Base-by-base conservation (phyloP, 1,140 invertebrate species). In the Chrysomallon squamiferum region DNA sequence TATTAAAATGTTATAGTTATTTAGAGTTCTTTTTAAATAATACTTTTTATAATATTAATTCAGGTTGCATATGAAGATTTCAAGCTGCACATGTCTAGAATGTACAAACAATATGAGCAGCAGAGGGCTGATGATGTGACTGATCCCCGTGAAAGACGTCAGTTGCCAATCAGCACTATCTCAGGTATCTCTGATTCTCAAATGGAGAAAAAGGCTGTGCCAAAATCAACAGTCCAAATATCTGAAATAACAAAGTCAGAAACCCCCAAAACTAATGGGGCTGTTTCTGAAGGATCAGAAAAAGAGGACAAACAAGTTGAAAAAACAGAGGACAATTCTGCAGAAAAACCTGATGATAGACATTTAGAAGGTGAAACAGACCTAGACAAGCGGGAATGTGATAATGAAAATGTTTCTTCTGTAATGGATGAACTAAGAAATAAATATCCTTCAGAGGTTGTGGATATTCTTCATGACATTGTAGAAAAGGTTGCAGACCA, bases 71-170 rank as follows among this genome's bases (percentile, higher is more conserved):
- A 97, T 83, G 95, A 98, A 88, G 95, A 98, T 86, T 98, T 98
- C 83, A 77, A 78, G 52, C 78, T 80, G 25, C 82, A 85, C 71
- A 84, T 85, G 84, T 79, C 81, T 2, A 81, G 75, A 62, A 96
- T 98, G 93, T 98, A 98, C 85, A 94, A 96, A 79, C 95, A 97
- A 79, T 98, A 97, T 84, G 95, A 97, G 77, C 90, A 94, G 63
- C 92, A 96, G 69, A 88, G 95, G 45, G 93, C 94, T 2, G 95
- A 97, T 81, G 95, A 97, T 78, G 94, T 97, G 59, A 95, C 95
- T 0, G 95, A 97, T 87, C 95, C 95, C 0, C 90, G 93, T n/a
- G 87, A 96, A 59, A 87, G 95, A 43, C 93, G 95, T 81, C 93
- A 95, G 76, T 89, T 93, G 47, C 95, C 95, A 30, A 96, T 97